Percentiles rank a stretch among this genome's conserved stretches.
Evolutionary conservation across 2,888 invertebrate genomes (phyloP).

Genomic region (Drosophila birchii): DNA sequence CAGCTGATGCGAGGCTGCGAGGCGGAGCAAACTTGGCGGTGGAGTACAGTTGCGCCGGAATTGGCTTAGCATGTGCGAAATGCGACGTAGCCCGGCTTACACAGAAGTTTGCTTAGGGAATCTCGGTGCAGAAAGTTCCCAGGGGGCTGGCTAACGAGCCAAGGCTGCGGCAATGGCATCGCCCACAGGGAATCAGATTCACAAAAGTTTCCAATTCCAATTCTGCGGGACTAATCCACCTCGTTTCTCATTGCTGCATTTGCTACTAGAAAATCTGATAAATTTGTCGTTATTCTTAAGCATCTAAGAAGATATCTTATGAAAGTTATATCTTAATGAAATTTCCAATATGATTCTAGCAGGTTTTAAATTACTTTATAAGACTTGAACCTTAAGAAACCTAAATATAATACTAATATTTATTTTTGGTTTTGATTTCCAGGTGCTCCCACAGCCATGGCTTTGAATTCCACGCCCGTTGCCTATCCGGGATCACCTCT

Average conservation of each 20-base stretch:
- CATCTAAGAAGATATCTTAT: background rate
- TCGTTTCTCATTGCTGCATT: background rate
- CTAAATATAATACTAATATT: background rate
- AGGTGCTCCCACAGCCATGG: constrained; percentile 89
- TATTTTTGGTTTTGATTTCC: constrained; percentile 66
- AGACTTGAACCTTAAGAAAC: background rate
- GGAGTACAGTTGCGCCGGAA: constrained; percentile 48
- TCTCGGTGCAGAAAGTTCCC: constrained; percentile 35
- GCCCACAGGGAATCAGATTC: constrained; percentile 26
- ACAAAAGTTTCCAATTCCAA: constrained; percentile 23
- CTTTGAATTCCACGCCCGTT: constrained; percentile 88
- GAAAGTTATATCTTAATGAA: background rate
- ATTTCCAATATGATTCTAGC: background rate
- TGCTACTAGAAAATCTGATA: background rate
- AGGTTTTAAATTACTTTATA: background rate
- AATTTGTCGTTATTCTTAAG: no score
- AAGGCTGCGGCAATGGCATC: constrained; percentile 21
- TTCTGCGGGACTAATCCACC: constrained; percentile 20
- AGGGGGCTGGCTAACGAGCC: constrained; percentile 38
- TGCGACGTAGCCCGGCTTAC: constrained; percentile 40
- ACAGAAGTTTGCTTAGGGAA: constrained; percentile 43
- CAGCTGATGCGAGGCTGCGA: constrained; percentile 51
- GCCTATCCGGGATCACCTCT: constrained; percentile 89
- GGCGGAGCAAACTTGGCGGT: constrained; percentile 38
- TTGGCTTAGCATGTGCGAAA: constrained; percentile 58